Evolutionary conservation across 1,140 invertebrate species (phyloP).

Genomic region (Potamilus streckersoni): DNA sequence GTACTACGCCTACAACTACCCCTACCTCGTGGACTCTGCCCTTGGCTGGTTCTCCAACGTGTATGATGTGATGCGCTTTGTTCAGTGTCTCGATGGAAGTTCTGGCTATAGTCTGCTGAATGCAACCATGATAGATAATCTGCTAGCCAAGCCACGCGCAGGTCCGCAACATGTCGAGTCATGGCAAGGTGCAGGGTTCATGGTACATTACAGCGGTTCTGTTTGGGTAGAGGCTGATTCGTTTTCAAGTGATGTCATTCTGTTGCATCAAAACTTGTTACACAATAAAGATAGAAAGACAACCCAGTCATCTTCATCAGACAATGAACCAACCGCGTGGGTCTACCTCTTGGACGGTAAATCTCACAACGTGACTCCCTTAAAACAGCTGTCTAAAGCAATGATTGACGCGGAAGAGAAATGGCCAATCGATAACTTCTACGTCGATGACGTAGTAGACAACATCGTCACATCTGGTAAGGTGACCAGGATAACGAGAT

Average conservation of each 20-base stretch:
- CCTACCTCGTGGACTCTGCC: slow-evolving; percentile 47
- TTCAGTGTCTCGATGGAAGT: slow-evolving; percentile 43
- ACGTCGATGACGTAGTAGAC: slow-evolving; percentile 50
- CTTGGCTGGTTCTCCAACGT: slow-evolving; percentile 61
- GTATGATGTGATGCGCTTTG: slow-evolving; percentile 56
- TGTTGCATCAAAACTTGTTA: slow-evolving; percentile 43
- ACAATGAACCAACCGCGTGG: slow-evolving; percentile 38
- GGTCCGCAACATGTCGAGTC: slow-evolving; percentile 29
- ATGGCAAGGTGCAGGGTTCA: slow-evolving; percentile 52
- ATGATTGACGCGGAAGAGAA: slow-evolving; percentile 38
- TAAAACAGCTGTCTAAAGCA: slow-evolving; percentile 38
- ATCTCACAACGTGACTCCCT: slow-evolving; percentile 32
- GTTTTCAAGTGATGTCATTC: slow-evolving; percentile 51
- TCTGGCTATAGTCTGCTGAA: slow-evolving; percentile 48
- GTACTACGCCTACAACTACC: slow-evolving; percentile 39
- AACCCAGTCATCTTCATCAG: too few relatives aligned
- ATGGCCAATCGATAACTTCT: slow-evolving; percentile 41
- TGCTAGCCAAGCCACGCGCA: slow-evolving; percentile 33
- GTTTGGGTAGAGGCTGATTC: slow-evolving; percentile 55
- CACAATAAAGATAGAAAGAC: too few relatives aligned
- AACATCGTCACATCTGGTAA: slow-evolving; percentile 18
- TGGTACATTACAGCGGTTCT: slow-evolving; percentile 38
- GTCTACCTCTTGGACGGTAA: slow-evolving; percentile 49
- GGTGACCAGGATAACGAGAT: slow-evolving; percentile 34
- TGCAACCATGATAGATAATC: slow-evolving; percentile 32